A percentile compares a stretch with the other conserved stretches of the same genome.
Conservation (phyloP, 1,140 invertebrate species). For the Macrosteles quadrilineatus region DNA sequence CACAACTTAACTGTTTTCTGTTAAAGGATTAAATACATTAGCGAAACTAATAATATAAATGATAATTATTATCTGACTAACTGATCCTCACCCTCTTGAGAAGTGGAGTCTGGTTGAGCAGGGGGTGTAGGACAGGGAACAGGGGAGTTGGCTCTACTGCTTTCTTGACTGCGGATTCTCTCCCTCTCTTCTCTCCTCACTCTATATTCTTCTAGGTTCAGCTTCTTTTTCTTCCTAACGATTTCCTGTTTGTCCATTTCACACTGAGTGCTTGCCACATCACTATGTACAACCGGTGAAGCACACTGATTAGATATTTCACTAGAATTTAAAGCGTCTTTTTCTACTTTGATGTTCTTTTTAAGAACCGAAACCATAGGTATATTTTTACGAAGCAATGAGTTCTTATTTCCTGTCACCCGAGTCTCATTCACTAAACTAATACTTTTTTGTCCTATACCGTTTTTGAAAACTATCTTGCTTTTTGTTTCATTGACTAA, state of each 20-base stretch:
- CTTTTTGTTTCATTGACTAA: conserved; percentile 43
- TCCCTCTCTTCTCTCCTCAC: conserved; percentile 48
- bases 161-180: conserved; percentile 42
- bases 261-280: conserved; percentile 15
- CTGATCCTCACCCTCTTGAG: neutral
- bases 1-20: no score
- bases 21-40: no score
- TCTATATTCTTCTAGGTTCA: conserved; percentile 56
- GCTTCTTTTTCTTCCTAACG: conserved; percentile 49
- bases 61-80: no score
- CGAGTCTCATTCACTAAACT: neutral
- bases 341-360: conserved; percentile 10
- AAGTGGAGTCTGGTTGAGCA: conserved; percentile 6
- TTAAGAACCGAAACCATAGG: conserved; percentile 52
- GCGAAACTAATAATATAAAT: no score
- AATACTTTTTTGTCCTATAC: neutral
- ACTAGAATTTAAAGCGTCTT: neutral
- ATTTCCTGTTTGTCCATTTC: no score
- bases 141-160: conserved; percentile 44
- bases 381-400: conserved; percentile 34
- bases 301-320: neutral
- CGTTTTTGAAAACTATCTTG: conserved; percentile 42
- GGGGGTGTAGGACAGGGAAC: neutral
- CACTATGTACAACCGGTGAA: conserved; percentile 23
- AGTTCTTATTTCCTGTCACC: conserved; percentile 4